A percentile compares a stretch with the other conserved stretches of the same genome.
Conservation (phyloP, 30 jellyfish, hydroid and myxozoan genomes). For the Aurelia aurita complex sp. Pacific region DNA sequence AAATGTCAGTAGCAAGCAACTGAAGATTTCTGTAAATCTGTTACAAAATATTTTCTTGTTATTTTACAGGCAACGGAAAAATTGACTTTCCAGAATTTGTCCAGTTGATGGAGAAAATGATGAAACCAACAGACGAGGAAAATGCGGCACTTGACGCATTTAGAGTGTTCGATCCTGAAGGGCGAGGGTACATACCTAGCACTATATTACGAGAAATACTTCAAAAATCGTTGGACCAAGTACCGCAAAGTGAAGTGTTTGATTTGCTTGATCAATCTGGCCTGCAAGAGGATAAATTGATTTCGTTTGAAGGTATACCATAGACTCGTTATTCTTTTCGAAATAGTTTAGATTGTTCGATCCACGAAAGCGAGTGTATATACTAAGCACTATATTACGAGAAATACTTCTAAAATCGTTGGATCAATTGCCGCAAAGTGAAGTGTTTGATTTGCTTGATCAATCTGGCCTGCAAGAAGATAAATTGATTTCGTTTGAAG, state of each 20-base stretch:
- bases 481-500: constrained; percentile 76
- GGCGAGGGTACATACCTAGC: constrained; percentile 63
- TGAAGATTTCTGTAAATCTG: no score
- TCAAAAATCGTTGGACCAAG: constrained; percentile 81
- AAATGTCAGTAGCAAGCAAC: no score
- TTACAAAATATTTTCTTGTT: neutral
- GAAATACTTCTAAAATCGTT: constrained; percentile 75
- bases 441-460: constrained; percentile 80
- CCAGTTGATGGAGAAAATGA: constrained; percentile 89
- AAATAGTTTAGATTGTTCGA: constrained; percentile 63
- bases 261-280: constrained; percentile 87
- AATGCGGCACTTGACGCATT: constrained; percentile 90
- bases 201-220: constrained; percentile 69
- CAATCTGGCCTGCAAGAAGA: constrained; percentile 80
- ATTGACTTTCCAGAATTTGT: constrained; percentile 93
- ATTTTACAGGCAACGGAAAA: constrained; percentile 86
- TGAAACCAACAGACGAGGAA: constrained; percentile 93
- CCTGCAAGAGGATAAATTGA: constrained; percentile 70
- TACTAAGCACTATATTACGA: constrained; percentile 62
- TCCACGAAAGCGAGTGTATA: constrained; percentile 73
- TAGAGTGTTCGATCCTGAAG: constrained; percentile 48
- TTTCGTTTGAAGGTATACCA: constrained; percentile 75
- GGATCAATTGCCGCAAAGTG: constrained; percentile 83
- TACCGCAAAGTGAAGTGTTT: constrained; percentile 73
- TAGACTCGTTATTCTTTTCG: no score